phyloP scores from a whole-genome alignment of 2,888 invertebrate species.

The Tenthredo amoena region DNA sequence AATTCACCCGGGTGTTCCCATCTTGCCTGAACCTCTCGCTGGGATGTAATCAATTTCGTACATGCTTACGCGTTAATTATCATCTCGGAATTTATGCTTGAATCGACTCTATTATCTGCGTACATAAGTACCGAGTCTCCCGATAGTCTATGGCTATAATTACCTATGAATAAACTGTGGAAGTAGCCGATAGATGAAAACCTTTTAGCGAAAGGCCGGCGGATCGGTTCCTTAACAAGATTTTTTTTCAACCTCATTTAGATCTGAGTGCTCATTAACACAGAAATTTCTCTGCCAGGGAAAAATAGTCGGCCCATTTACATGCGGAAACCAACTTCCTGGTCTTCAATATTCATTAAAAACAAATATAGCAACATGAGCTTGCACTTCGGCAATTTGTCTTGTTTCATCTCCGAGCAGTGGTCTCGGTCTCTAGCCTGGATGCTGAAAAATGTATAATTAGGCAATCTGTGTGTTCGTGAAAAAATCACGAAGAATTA shows the following conservation, averaged over 20 bases:
- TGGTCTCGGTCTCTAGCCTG: neutral
- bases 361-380: neutral
- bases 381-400: neutral
- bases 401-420: neutral
- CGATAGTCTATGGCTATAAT: neutral
- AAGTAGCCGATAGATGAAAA: neutral
- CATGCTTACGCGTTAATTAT: slow-evolving; percentile 33
- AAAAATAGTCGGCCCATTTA: neutral
- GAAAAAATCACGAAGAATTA: neutral
- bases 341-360: neutral
- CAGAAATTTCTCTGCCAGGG: neutral
- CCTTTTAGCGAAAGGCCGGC: neutral
- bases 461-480: neutral
- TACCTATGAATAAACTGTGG: neutral
- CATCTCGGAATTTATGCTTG: slow-evolving; percentile 21
- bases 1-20: neutral
- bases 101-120: neutral
- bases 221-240: neutral
- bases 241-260: neutral
- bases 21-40: neutral
- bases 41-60: slow-evolving; percentile 44
- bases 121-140: neutral
- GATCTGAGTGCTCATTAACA: slow-evolving; percentile 1
- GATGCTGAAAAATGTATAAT: neutral
- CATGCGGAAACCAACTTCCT: neutral